Conservation (phyloP, 2,888 invertebrate genomes). For the Ormyrus thymus region DNA sequence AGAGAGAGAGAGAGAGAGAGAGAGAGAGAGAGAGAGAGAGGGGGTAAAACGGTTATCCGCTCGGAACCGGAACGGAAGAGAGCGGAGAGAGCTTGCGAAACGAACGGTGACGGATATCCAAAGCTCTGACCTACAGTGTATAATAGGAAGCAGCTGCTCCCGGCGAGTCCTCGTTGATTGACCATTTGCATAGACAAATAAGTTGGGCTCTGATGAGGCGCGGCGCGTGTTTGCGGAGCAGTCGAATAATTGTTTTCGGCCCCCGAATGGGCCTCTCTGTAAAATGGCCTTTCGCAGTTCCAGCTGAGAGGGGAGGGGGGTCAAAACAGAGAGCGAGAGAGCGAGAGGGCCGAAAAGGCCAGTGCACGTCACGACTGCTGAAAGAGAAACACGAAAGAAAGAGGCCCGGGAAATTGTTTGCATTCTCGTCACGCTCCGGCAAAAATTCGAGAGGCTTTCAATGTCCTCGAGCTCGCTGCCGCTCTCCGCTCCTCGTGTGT, state of each 20-base stretch:
- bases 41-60: conserved; percentile 32
- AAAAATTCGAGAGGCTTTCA: conserved; percentile 44
- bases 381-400: conserved; percentile 19
- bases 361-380: conserved; percentile 15
- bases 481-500: not conserved
- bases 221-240: conserved; percentile 61
- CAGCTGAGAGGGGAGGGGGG: conserved; percentile 1
- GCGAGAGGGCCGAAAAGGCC: conserved; percentile 9
- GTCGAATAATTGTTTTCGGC: conserved; percentile 67
- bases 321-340: conserved; percentile 9
- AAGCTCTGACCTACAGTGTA: conserved; percentile 11
- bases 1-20: too few relatives aligned
- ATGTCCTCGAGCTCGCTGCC: not conserved
- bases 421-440: conserved; percentile 26
- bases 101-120: conserved; percentile 24
- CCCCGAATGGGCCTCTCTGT: conserved; percentile 57
- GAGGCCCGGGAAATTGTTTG: conserved; percentile 45
- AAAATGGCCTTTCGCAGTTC: conserved; percentile 53
- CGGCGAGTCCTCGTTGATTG: conserved; percentile 65
- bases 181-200: conserved; percentile 74
- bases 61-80: conserved; percentile 2
- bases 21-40: not conserved
- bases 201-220: conserved; percentile 68
- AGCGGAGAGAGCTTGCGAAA: not conserved
- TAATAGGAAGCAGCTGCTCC: not conserved